Evolutionary conservation across 2,797 vertebrate genomes (phyloP), one percentile per base, ranked within the genome.

Genomic region (Phaenicophaeus curvirostris): DNA sequence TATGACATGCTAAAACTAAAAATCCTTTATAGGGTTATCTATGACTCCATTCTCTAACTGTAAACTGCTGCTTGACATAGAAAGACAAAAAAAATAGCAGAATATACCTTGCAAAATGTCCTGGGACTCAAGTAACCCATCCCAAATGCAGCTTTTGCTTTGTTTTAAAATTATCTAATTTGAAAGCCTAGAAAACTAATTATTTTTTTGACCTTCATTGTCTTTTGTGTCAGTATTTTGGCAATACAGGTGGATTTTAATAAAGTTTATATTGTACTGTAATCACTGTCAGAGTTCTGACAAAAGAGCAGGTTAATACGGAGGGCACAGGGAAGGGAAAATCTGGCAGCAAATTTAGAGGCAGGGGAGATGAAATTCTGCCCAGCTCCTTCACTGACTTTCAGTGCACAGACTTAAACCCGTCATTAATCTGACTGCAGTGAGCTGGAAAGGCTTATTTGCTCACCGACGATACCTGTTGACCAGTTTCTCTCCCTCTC

Each of bases 381-480:
- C 54, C 39, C 9, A 39, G 39, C 39, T 18, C 71, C 25, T 65
- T n/a, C 5, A 1, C 65, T 20, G 46, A 33, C 41, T 66, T 50
- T 41, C 51, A 62, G n/a, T 2, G 4, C 0, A 1, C 76, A 41
- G 57, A 39, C 58, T 85, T 54, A 24, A 58, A 12, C 16, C 44
- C 37, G 6, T 3, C n/a, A 7, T 39, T 61, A 55, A 4, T 68
- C 75, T 9, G 33, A 8, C 11, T 0, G 1, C 3, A 0, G 2
- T 1, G 13, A 50, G 23, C 46, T 9, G 7, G 48, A 53, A 63
- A 41, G 35, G 58, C 46, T 59, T 23, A 15, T 46, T 48, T 50
- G 23, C 58, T 79, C 8, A 2, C 80, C 41, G 5, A 69, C 50
- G 57, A 88, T 96, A 97, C 97, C 97, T 98, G 97, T 97, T 97